Percentiles rank a stretch among this genome's conserved stretches.
phyloP scores from a whole-genome alignment of 2,797 vertebrate species.

The Darevskia nairensis region DNA sequence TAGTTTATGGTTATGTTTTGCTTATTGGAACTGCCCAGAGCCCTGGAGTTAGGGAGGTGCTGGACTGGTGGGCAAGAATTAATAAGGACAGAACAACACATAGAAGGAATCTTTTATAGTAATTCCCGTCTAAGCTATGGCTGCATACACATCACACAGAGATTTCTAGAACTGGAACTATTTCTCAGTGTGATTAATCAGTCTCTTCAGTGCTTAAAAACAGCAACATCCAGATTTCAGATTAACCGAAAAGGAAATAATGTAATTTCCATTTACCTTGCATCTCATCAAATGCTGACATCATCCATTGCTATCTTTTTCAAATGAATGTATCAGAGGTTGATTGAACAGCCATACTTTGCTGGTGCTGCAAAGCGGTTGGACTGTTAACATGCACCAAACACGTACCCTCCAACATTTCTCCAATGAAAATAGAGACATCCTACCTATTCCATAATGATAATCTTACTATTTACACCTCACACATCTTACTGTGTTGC shows the following conservation, averaged over 20 bases:
- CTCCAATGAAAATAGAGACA: too few relatives aligned
- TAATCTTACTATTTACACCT: too few relatives aligned
- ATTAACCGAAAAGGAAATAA: not conserved
- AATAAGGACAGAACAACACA: conserved; percentile 51
- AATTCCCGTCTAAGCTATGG: conserved; percentile 66
- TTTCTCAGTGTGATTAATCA: not conserved
- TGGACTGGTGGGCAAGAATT: conserved; percentile 29
- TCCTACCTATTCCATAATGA: too few relatives aligned
- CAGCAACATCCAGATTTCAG: not conserved
- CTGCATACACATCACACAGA: not conserved
- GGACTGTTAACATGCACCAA: not conserved
- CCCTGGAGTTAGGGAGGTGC: not conserved
- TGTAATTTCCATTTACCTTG: not conserved
- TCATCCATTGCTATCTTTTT: not conserved
- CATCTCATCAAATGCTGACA: not conserved
- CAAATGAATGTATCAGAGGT: not conserved
- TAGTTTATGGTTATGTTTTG: not conserved
- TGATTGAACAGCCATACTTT: not conserved
- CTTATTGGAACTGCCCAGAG: not conserved
- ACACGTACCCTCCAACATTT: too few relatives aligned
- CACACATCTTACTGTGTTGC: too few relatives aligned
- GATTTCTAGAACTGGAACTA: not conserved
- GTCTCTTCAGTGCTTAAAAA: not conserved
- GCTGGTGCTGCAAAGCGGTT: not conserved
- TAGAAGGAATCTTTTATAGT: conserved; percentile 55